A percentile compares a stretch with the other conserved stretches of the same genome.
Evolutionary conservation across 2,113 vertebrate species (phyloP).

Genomic region (Noctilio leporinus): DNA sequence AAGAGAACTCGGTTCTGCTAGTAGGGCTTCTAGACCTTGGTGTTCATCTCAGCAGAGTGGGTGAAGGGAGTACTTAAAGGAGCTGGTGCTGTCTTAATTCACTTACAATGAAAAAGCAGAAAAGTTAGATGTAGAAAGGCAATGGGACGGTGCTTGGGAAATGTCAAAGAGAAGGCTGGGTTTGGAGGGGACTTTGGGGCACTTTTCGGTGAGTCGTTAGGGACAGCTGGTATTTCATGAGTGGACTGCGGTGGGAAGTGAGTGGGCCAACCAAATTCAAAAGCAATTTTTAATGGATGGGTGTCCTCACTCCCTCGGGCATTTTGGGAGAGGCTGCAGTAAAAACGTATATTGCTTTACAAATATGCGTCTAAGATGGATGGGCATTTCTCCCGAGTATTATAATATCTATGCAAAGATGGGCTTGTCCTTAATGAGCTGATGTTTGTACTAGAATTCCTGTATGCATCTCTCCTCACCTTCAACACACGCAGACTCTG

Average conservation of each 20-base stretch:
- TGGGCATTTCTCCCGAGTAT: not conserved
- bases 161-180: not conserved
- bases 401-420: not conserved
- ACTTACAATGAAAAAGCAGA: not conserved
- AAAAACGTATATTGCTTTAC: not conserved
- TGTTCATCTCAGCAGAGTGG: not conserved
- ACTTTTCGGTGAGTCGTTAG: not conserved
- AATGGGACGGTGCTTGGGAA: not conserved
- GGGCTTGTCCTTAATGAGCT: too few relatives aligned
- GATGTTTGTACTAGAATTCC: not conserved
- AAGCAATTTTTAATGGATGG: not conserved
- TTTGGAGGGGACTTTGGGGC: not conserved
- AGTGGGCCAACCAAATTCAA: not conserved
- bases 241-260: not conserved
- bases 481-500: too few relatives aligned
- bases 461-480: accelerated
- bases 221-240: not conserved
- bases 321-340: not conserved
- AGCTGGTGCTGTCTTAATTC: not conserved
- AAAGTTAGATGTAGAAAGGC: not conserved
- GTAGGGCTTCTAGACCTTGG: not conserved
- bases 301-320: not conserved
- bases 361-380: not conserved
- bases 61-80: too few relatives aligned
- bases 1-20: not conserved